These are phyloP conservation scores for Cynopterus sphinx DNA, from an alignment of 2,797 vertebrate species.

Conservation along the genomic window DNA sequence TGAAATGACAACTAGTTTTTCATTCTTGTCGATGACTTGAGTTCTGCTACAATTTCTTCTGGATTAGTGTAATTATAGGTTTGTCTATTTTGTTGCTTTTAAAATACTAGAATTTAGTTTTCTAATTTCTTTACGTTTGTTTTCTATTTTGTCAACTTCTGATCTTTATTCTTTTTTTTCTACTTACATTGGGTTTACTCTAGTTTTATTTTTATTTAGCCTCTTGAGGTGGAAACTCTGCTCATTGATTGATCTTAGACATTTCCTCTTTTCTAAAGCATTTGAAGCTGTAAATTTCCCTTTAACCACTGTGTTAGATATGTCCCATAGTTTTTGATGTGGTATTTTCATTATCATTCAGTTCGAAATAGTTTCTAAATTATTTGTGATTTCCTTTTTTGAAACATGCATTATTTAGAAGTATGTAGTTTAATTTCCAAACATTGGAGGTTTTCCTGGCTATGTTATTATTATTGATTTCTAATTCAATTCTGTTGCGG, in stretches of 20 bases:
- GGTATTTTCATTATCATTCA: background rate
- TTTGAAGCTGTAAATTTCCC: background rate
- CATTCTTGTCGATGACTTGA: background rate
- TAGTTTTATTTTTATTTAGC: background rate
- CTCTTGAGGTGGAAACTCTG: background rate
- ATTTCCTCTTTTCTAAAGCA: background rate
- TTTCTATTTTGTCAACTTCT: background rate
- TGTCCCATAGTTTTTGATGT: background rate
- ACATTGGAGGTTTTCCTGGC: background rate
- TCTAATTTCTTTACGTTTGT: background rate
- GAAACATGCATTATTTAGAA: background rate
- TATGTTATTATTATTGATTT: background rate
- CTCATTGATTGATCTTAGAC: background rate
- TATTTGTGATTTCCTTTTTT: conserved; percentile 10
- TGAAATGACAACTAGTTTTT: background rate
- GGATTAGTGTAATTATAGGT: background rate
- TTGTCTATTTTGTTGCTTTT: background rate
- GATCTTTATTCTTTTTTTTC: background rate
- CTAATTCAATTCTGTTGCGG: background rate
- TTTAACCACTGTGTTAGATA: background rate
- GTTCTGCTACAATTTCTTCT: background rate
- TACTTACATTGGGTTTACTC: background rate
- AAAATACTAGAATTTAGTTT: background rate
- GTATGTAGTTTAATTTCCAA: background rate
- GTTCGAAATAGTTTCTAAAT: background rate